A percentile compares a stretch with the other conserved stretches of the same genome.
phyloP scores from a whole-genome alignment of 92 coral and sea anemone species.

The Epizoanthus ramosus region DNA sequence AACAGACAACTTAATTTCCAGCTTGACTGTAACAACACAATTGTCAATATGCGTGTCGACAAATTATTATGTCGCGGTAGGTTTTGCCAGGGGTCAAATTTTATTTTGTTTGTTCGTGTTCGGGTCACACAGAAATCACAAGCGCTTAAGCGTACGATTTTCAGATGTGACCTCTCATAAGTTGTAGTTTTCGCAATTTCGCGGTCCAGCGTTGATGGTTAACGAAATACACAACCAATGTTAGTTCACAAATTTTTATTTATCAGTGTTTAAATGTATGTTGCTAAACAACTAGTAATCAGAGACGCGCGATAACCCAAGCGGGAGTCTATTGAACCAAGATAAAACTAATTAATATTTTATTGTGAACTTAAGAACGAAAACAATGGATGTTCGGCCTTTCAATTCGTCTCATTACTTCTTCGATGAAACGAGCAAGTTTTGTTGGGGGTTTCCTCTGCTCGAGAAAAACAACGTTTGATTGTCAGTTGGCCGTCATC shows the following conservation, averaged over 20 bases:
- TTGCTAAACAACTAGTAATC: conserved; percentile 1
- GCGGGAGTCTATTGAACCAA: conserved; percentile 67
- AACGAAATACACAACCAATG: neutral
- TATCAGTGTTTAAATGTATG: neutral
- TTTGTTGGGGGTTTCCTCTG: conserved; percentile 60
- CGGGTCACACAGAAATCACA: no score
- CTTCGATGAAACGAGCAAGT: conserved; percentile 8
- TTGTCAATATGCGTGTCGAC: no score
- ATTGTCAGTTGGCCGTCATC: conserved; percentile 45
- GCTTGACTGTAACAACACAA: no score
- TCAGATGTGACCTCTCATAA: no score
- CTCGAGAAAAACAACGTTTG: conserved; percentile 22
- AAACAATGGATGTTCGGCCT: conserved; percentile 52
- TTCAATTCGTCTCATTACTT: conserved; percentile 38
- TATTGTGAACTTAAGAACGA: conserved; percentile 37
- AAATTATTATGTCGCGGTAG: no score
- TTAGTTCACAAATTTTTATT: neutral
- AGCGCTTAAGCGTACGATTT: no score
- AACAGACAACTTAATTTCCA: no score
- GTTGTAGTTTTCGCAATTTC: no score
- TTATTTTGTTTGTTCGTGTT: neutral
- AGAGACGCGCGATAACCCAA: conserved; percentile 49
- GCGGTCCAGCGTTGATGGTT: no score
- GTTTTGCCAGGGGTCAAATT: neutral
- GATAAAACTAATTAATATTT: conserved; percentile 58